Percentiles rank a stretch among this genome's conserved stretches.
phyloP scores from a whole-genome alignment of 2,113 vertebrate species.

The Istiophorus platypterus region DNA sequence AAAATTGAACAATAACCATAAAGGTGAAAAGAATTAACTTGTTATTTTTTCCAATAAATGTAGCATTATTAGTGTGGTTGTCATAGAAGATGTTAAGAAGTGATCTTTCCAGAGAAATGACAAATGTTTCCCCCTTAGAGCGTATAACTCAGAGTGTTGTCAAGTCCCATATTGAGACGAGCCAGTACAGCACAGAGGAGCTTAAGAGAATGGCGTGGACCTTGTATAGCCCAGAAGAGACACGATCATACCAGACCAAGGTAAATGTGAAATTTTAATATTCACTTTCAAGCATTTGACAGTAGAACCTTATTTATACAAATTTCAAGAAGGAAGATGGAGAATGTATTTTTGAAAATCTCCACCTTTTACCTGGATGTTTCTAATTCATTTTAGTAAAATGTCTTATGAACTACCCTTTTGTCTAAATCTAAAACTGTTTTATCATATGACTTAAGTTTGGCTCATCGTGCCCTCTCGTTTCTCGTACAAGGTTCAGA shows the following conservation, averaged over 20 bases:
- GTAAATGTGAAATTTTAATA: constrained; percentile 65
- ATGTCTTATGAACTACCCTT: neutral
- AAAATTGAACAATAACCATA: neutral
- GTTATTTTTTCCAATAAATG: too few relatives aligned
- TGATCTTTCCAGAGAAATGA: neutral
- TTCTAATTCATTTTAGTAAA: neutral
- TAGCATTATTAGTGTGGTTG: too few relatives aligned
- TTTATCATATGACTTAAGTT: neutral
- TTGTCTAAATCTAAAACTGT: neutral
- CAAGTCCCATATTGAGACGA: constrained; percentile 92
- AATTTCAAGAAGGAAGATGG: neutral
- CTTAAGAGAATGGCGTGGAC: constrained; percentile 90
- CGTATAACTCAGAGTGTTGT: constrained; percentile 90
- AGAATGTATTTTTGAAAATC: neutral
- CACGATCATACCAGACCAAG: constrained; percentile 87
- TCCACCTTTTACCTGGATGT: neutral
- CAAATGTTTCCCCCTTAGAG: constrained; percentile 78
- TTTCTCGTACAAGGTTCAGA: constrained; percentile 3
- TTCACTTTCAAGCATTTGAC: neutral
- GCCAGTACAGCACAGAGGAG: constrained; percentile 90
- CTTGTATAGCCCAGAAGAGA: constrained; percentile 89
- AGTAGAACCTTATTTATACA: neutral
- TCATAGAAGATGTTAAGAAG: neutral
- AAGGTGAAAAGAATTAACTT: neutral
- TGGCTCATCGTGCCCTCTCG: neutral